Evolutionary conservation across 1,140 invertebrate species (phyloP).

Genomic region (Hyles euphorbiae): DNA sequence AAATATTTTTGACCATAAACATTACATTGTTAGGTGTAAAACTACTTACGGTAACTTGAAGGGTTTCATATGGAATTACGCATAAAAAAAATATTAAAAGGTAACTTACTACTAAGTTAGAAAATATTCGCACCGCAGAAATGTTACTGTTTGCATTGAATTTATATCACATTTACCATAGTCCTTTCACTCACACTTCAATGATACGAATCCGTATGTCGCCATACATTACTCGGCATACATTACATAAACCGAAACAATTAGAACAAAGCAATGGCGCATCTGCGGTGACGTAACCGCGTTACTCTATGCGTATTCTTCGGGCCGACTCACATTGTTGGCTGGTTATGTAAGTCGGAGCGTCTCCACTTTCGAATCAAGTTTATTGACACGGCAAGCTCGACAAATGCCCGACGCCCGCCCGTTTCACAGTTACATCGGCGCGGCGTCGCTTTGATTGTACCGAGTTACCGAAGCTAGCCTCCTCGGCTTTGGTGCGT

Average conservation of each 20-base stretch:
- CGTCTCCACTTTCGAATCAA: slow-evolving; percentile 75
- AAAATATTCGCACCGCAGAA: no score
- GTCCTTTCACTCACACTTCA: no score
- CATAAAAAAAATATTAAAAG: no score
- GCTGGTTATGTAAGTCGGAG: slow-evolving; percentile 70
- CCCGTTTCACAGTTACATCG: slow-evolving; percentile 66
- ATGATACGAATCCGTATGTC: no score
- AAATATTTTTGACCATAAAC: no score
- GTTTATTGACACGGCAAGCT: slow-evolving; percentile 74
- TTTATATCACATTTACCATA: no score
- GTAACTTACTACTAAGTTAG: no score
- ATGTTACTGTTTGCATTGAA: no score
- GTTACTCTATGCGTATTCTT: slow-evolving; percentile 52
- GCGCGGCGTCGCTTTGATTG: slow-evolving; percentile 56
- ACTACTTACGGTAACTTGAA: no score
- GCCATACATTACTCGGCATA: not conserved
- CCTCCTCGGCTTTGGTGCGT: not conserved
- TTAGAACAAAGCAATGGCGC: slow-evolving; percentile 6
- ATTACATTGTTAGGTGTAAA: no score
- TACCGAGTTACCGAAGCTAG: not conserved
- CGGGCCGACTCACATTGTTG: slow-evolving; percentile 60
- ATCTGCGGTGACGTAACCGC: slow-evolving; percentile 19
- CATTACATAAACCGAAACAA: slow-evolving; percentile 1
- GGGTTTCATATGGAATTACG: no score
- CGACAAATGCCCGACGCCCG: slow-evolving; percentile 61